Conservation (phyloP, 2,113 vertebrate species). For the Elgaria multicarinata region DNA sequence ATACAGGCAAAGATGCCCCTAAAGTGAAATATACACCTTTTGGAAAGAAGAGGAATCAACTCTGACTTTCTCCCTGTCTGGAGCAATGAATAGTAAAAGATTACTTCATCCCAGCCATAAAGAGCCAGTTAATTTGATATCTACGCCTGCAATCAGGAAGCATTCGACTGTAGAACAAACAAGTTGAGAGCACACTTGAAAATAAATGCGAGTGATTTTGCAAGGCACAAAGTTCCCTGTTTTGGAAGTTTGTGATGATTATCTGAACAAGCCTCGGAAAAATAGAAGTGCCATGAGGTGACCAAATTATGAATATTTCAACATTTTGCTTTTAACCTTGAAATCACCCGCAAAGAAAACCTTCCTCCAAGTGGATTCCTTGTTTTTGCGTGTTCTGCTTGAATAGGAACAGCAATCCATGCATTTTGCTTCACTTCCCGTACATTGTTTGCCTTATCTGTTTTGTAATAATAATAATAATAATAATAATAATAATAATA, state of each 20-base stretch:
- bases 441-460: not conserved
- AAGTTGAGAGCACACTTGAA: not conserved
- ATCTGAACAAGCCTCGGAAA: slow-evolving; percentile 16
- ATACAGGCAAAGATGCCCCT: accelerated
- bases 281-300: not conserved
- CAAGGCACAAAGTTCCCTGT: not conserved
- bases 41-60: not conserved
- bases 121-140: not conserved
- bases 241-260: not conserved
- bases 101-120: slow-evolving; percentile 7
- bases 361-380: not conserved
- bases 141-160: slow-evolving; percentile 7
- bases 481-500: no score
- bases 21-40: not conserved
- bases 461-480: not conserved
- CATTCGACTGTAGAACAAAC: slow-evolving; percentile 9
- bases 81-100: not conserved
- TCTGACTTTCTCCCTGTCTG: not conserved
- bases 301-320: slow-evolving; percentile 18
- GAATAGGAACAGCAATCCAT: not conserved
- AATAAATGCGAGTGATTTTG: slow-evolving; percentile 1
- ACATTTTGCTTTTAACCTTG: slow-evolving; percentile 14
- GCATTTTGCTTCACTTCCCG: not conserved
- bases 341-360: not conserved
- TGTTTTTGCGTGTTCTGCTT: not conserved